These are phyloP conservation scores for Polypterus bichir DNA, from an alignment of 2,113 vertebrate species.

Conservation along the genomic window DNA sequence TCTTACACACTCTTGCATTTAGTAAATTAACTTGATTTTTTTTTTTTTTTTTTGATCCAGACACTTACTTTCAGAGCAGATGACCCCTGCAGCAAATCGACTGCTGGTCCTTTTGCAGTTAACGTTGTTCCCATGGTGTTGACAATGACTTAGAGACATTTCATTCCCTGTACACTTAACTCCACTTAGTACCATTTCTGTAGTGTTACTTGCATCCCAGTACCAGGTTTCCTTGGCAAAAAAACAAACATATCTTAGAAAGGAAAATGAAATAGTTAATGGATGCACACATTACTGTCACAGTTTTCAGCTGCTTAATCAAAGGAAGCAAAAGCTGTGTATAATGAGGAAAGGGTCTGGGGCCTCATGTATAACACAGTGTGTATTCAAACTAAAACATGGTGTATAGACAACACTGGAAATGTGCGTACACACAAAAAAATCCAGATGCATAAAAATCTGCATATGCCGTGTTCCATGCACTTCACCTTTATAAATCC, in stretches of 20 bases:
- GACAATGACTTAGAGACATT: slow-evolving; percentile 76
- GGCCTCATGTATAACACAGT: no score
- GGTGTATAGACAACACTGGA: no score
- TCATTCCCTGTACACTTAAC: slow-evolving; percentile 75
- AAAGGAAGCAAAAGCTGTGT: no score
- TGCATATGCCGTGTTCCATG: no score
- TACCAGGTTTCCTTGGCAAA: slow-evolving; percentile 89
- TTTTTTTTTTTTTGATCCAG: no score
- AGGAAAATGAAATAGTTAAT: neutral
- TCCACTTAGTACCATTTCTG: slow-evolving; percentile 82
- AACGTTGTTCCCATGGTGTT: slow-evolving; percentile 58
- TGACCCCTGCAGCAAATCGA: slow-evolving; percentile 79
- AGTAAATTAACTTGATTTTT: no score
- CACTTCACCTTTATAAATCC: no score
- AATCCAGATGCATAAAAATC: no score
- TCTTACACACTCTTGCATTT: no score
- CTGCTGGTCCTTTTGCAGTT: slow-evolving; percentile 67
- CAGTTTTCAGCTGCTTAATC: neutral
- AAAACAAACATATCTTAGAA: neutral
- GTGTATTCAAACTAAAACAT: no score
- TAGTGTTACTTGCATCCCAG: slow-evolving; percentile 84
- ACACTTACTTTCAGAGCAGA: slow-evolving; percentile 91
- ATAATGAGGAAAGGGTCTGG: no score
- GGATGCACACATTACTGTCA: neutral
- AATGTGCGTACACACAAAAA: no score